Evolutionary conservation across 2,797 vertebrate species (phyloP), one percentile per base, ranked within the genome.

Genomic region (Xiphophorus birchmanni): DNA sequence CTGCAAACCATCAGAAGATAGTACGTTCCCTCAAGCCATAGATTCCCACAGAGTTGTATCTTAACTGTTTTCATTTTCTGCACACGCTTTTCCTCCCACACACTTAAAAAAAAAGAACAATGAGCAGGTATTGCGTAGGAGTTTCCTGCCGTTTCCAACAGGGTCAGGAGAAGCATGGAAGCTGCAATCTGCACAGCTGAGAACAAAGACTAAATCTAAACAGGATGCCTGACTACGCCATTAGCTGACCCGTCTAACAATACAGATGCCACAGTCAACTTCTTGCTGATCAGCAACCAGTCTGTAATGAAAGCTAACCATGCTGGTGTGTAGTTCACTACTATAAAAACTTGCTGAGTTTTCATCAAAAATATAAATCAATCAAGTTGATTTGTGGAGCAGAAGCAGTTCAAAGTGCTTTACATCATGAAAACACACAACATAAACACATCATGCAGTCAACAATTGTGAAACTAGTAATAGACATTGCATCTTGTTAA

Each of bases 151-250:
- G 26, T 40, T 7, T 82, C 18, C 82, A 10, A n/a, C 11, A 63
- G 73, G 63, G 67, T 75, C 50, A 58, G 80, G 74, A 58, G 78
- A 32, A 21, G 47, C 29, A 26, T 60, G 69, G 29, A 73, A 45
- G 12, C 65, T 50, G 23, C 5, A 47, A 47, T 23, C 69, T 32
- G n/a, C 80, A 73, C 54, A 56, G 58, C 18, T 78, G 42, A 73
- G 87, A 90, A 92, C 92, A 52, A 26, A 74, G 74, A 26, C 45
- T 23, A 63, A 82, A 78, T 58, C 79, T 79, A 88, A 91, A 92
- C 90, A 90, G 90, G 90, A 91, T 17, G 47, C 71, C 15, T 60
- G 71, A 32, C 78, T 84, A 29, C 58, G 44, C 74, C 79, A 74
- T 83, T 35, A 74, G 47, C 47, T 47, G 47, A n/a, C 44, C 47